Percentiles rank a stretch among this genome's conserved stretches.
phyloP scores from a whole-genome alignment of 2,797 vertebrate genomes.

The Chiroxiphia lanceolata region DNA sequence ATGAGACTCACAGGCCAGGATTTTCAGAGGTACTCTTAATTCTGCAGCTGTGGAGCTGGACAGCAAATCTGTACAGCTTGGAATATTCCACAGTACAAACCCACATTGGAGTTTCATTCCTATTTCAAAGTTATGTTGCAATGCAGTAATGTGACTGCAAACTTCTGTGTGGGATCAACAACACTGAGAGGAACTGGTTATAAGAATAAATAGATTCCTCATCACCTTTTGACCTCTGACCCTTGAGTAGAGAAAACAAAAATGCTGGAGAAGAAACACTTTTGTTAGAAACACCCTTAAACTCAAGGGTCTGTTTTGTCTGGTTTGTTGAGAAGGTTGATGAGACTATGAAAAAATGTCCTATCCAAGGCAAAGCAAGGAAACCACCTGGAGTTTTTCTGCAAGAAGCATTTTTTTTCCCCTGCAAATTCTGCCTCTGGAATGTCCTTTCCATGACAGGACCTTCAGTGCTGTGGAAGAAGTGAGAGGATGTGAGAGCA shows the following conservation, averaged over 20 bases:
- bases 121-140: background rate
- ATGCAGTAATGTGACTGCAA: background rate
- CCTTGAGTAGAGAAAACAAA: background rate
- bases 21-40: background rate
- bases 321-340: background rate
- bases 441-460: background rate
- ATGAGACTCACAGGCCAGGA: background rate
- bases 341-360: background rate
- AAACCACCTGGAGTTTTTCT: background rate
- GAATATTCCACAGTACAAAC: background rate
- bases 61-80: background rate
- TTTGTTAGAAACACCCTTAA: background rate
- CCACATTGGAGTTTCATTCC: background rate
- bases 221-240: background rate
- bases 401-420: background rate
- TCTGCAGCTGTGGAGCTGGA: background rate
- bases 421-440: background rate
- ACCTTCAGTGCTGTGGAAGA: background rate
- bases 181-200: background rate
- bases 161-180: background rate
- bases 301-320: background rate
- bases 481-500: background rate
- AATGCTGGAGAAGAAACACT: background rate
- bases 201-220: background rate
- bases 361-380: background rate